phyloP scores from a whole-genome alignment of 2,797 vertebrate genomes.

The Neomorphus geoffroyi region DNA sequence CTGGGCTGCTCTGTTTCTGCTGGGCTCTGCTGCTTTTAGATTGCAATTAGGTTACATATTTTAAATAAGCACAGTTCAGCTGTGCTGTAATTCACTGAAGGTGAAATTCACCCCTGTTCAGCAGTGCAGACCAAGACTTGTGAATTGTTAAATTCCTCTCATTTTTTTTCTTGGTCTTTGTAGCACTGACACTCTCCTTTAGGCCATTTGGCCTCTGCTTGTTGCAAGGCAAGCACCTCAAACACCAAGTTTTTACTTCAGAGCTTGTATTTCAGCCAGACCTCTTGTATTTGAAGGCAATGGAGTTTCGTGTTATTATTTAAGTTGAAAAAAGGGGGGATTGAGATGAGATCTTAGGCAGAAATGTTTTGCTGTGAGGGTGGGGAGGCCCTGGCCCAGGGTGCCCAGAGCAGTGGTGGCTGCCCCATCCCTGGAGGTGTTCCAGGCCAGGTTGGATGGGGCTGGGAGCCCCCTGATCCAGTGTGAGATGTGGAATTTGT shows the following conservation, averaged over 20 bases:
- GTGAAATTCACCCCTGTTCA: conserved; percentile 15
- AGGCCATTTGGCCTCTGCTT: not conserved
- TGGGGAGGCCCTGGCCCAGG: no score
- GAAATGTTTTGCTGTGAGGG: no score
- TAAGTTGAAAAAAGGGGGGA: no score
- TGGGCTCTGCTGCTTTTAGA: not conserved
- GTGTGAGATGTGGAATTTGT: no score
- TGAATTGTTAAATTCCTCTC: not conserved
- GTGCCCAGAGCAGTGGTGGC: no score
- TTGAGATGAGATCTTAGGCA: no score
- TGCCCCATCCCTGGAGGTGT: no score
- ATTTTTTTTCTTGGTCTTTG: not conserved
- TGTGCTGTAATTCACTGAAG: not conserved
- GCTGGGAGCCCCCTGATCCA: no score
- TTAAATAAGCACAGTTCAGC: not conserved
- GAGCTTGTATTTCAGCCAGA: not conserved
- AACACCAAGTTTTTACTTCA: not conserved
- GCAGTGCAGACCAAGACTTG: not conserved
- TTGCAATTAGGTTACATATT: conserved; percentile 38
- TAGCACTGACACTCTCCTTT: accelerated
- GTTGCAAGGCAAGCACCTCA: not conserved
- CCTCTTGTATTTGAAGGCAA: not conserved
- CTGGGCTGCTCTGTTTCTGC: not conserved
- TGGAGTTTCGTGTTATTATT: accelerated
- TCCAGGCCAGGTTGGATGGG: no score